phyloP scores from a whole-genome alignment of 2,113 vertebrate genomes.

The Propithecus coquereli region DNA sequence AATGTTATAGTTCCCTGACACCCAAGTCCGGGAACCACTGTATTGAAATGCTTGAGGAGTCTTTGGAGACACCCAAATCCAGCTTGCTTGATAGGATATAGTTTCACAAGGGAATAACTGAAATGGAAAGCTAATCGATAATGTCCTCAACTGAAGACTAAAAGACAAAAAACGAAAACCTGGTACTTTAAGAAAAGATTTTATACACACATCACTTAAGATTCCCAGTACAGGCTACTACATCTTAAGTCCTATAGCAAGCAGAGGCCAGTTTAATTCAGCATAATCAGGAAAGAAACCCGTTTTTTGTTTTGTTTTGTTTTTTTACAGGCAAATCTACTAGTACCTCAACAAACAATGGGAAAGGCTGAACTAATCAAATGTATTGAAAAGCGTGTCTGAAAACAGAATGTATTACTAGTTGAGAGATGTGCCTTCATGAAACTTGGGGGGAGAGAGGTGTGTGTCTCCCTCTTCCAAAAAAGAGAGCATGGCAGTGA shows the following conservation, averaged over 20 bases:
- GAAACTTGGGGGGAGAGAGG: not conserved
- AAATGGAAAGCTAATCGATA: not conserved
- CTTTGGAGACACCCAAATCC: not conserved
- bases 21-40: not conserved
- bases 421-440: not conserved
- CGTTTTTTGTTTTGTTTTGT: not conserved
- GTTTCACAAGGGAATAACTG: slow-evolving; percentile 38
- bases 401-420: not conserved
- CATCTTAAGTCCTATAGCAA: not conserved
- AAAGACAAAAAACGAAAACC: not conserved
- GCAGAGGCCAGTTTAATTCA: slow-evolving; percentile 32
- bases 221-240: not conserved
- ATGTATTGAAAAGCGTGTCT: not conserved
- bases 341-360: not conserved
- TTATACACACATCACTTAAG: not conserved
- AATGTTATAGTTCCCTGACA: not conserved
- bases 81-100: not conserved
- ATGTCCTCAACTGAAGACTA: not conserved
- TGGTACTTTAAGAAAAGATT: not conserved
- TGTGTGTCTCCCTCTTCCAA: not conserved
- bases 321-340: not conserved
- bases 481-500: not conserved
- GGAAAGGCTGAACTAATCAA: slow-evolving; percentile 15
- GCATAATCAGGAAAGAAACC: not conserved
- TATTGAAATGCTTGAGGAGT: not conserved